phyloP scores from a whole-genome alignment of 2,888 invertebrate species.

The Hydrotaea diabolus region DNA sequence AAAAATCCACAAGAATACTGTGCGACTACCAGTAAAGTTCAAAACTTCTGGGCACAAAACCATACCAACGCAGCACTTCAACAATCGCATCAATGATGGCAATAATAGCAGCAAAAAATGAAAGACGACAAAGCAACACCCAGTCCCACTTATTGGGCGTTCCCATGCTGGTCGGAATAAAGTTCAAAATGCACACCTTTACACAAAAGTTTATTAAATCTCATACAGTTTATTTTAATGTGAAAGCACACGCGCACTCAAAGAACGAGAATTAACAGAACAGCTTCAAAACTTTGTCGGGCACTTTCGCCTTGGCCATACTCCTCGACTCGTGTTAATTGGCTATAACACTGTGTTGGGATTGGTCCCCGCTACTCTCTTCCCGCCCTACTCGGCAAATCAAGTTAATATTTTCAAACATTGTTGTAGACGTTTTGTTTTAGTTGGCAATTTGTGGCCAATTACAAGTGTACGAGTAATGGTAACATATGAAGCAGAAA shows the following conservation, averaged over 20 bases:
- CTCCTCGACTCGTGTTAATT: slow-evolving; percentile 41
- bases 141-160: too few species aligned
- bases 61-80: neutral
- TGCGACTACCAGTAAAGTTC: too few species aligned
- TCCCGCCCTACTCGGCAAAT: neutral
- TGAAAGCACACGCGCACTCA: neutral
- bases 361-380: neutral
- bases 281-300: neutral
- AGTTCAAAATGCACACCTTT: neutral
- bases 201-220: neutral
- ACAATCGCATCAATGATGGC: neutral
- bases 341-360: slow-evolving; percentile 33
- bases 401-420: slow-evolving; percentile 44
- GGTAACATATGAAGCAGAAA: slow-evolving; percentile 1
- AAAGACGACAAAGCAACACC: neutral
- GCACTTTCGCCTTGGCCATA: neutral
- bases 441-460: slow-evolving; percentile 53
- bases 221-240: neutral
- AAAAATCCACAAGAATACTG: neutral
- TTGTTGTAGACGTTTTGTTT: slow-evolving; percentile 46
- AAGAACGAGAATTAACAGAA: neutral
- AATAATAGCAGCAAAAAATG: neutral
- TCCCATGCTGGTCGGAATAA: neutral
- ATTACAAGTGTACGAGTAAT: slow-evolving; percentile 43
- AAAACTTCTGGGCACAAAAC: too few species aligned